Evolutionary conservation across 2,797 vertebrate species (phyloP), one percentile per base, ranked within the genome.

Genomic region (Myiotriccus ornatus): DNA sequence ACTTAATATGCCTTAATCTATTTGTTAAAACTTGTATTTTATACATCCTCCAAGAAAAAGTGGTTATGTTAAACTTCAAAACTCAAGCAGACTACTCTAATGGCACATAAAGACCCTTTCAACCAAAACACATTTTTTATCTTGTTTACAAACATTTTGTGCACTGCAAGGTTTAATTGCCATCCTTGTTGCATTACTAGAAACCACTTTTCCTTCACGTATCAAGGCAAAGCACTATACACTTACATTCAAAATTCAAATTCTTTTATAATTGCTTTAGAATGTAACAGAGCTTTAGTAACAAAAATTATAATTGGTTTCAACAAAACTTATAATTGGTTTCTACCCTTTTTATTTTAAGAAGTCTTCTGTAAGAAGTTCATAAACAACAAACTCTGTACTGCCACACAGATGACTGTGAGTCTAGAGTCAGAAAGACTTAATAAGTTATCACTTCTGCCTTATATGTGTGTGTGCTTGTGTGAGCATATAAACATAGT

Each of bases 241-340:
- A 81, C 59, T 91, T 75, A 75, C 1, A 1, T 84, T 94, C n/a
- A 76, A 35, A 59, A 87, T 89, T 79, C 63, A 82, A 69, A 87
- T 90, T 71, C 50, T 69, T 52, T 78, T 79, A 59, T 76, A 89
- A 84, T 68, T 93, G 41, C 67, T 75, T 84, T 60, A 79, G 67
- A 91, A 74, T 46, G 41, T 86, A 91, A 64, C 44, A 76, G 43
- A 91, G 53, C 30, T 91, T 91, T 84, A 88, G 65, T n/a, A 89
- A 70, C 41, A 91, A 81, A 89, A 91, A 70, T 37, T 77, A 74
- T 77, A 90, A 95, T 90, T 90, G 46, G 21, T 74, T 86, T 86
- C 90, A 84, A 73, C 53, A 67, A 79, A 90, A 84, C 81, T 56
- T 77, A 74, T 77, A 90, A 95, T 90, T 90, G 46, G 23, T 84